Evolutionary conservation across 23 tunicate species (phyloP), one percentile per base, ranked within the genome.

Genomic region (Halocynthia aurantium): DNA sequence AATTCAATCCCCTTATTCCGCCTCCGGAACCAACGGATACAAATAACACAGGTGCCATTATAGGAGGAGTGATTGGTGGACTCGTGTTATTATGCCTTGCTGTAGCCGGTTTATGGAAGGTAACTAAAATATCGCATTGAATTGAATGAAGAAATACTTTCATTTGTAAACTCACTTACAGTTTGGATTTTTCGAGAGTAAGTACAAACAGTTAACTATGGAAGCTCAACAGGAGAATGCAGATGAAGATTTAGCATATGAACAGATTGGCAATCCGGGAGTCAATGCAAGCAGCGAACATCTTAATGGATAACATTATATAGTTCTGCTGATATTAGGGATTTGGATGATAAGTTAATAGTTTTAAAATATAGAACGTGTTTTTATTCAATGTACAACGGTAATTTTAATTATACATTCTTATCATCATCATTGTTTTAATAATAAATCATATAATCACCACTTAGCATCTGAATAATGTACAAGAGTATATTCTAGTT

Each of bases 131-230:
- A 50, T 20, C 31, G 11, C 31, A 0, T 67, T 54, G 19, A 53
- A 1, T 74, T 18, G 44, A 31, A 31, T 31, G 44, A 31, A 31
- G 44, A 31, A 31, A 31, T 31, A 31, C 44, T 31, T 31, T 31
- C 44, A 31, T 31, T 31, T 31, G 44, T 31, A 31, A 31, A 31
- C 44, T 18, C 52, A 10, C 12, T 15, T 65, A 2, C 76, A 80
- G 83, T 53, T 52, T 51, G 83, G 83, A 50, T 80, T 80, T 69
- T 80, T 80, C 64, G 55, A 80, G 61, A 80, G 83, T 67, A 80
- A 80, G 55, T 80, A 80, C 76, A 64, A 64, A 6, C 57, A 67
- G n/a, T 52, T 67, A 65, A 80, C 83, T 7, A 2, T 63, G 31
- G 83, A 80, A 56, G 83, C 83, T 0, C 61, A 62, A 54, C 54